Evolutionary conservation across 2,113 vertebrate genomes (phyloP).

Genomic region (Syrmaticus mikado): DNA sequence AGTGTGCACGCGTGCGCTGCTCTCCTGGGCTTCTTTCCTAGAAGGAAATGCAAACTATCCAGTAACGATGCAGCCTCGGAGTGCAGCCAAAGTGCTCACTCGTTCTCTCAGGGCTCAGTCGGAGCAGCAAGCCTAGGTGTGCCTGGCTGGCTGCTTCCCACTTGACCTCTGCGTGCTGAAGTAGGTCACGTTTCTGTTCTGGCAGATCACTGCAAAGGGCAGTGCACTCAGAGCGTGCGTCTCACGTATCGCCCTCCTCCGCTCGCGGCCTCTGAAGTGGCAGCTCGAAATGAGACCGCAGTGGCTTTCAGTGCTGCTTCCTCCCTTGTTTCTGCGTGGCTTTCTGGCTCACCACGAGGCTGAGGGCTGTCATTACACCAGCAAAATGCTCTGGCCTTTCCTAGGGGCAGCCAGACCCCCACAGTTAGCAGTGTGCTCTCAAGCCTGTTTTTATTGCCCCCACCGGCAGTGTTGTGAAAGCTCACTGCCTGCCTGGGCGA

Average conservation of each 20-base stretch:
- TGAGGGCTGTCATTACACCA: accelerated
- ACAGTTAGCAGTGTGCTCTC: neutral
- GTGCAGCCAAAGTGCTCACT: neutral
- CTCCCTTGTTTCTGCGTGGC: neutral
- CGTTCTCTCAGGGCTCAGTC: slow-evolving; percentile 25
- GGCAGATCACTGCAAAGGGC: neutral
- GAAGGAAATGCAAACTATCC: slow-evolving; percentile 63
- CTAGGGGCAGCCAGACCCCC: too few species aligned
- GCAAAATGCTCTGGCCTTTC: too few species aligned
- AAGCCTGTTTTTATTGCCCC: neutral
- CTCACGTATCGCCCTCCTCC: neutral
- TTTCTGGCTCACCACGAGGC: neutral
- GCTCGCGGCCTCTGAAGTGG: accelerated
- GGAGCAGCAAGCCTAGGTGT: neutral
- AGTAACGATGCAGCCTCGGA: slow-evolving; percentile 57
- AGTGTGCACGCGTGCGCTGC: neutral
- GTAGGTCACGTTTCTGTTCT: slow-evolving; percentile 20
- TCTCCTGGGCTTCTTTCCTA: slow-evolving; percentile 54
- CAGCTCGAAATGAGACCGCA: neutral
- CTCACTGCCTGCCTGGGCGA: neutral
- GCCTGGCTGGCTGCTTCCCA: neutral
- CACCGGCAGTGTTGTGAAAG: neutral
- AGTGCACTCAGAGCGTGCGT: neutral
- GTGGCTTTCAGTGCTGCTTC: neutral
- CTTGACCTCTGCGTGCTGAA: slow-evolving; percentile 1